These are phyloP conservation scores for Catalaphyllia jardinei DNA, from an alignment of 64 coral and sea anemone genomes.

Conservation along the genomic window DNA sequence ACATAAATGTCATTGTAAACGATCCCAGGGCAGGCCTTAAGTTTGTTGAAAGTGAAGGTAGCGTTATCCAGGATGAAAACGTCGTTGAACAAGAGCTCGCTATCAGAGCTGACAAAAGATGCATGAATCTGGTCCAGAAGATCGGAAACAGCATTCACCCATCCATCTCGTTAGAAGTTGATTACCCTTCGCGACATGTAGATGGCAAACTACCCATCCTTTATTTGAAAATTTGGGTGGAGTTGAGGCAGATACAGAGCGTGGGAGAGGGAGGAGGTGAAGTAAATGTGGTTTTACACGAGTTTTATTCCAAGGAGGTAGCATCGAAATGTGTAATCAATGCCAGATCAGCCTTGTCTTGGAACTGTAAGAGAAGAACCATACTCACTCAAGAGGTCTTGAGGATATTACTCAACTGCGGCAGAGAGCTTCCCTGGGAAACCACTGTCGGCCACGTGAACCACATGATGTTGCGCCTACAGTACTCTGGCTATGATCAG, in stretches of 20 bases:
- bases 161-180: not conserved
- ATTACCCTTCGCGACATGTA: not conserved
- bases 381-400: constrained; percentile 30
- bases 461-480: constrained; percentile 2
- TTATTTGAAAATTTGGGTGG: constrained; percentile 52
- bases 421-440: no score
- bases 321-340: no score
- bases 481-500: constrained; percentile 35
- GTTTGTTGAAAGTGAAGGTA: not conserved
- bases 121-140: not conserved
- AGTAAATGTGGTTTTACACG: no score
- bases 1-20: not conserved
- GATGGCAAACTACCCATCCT: constrained; percentile 48
- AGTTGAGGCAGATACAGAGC: not conserved
- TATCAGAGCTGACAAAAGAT: not conserved
- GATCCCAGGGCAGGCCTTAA: not conserved
- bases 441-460: no score
- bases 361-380: not conserved
- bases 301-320: no score
- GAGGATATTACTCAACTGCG: no score
- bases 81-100: not conserved
- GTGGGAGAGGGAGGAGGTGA: not conserved
- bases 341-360: constrained; percentile 23
- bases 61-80: not conserved
- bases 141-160: constrained; percentile 24